phyloP scores from a whole-genome alignment of 2,797 vertebrate species.

The Gymnodraco acuticeps region DNA sequence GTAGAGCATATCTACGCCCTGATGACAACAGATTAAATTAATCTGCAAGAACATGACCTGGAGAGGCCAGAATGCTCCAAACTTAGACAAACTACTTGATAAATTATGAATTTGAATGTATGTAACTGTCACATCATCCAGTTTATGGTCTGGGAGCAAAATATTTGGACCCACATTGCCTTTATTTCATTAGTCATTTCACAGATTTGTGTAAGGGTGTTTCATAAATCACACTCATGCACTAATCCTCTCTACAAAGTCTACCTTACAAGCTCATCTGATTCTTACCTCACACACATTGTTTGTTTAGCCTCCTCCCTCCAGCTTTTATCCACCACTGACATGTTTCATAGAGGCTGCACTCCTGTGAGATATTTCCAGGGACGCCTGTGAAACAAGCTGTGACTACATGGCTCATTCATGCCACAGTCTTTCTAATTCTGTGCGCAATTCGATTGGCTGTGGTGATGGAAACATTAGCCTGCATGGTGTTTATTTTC shows the following conservation, averaged over 20 bases:
- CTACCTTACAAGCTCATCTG: not conserved
- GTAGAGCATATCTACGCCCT: no score
- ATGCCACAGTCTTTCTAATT: constrained; percentile 40
- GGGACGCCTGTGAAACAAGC: constrained; percentile 46
- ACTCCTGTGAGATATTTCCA: constrained; percentile 54
- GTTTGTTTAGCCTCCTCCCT: constrained; percentile 45
- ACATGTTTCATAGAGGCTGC: constrained; percentile 63
- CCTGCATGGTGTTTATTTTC: constrained; percentile 40
- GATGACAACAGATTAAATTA: no score
- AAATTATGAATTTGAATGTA: no score
- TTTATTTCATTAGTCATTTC: not conserved
- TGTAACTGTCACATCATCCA: not conserved
- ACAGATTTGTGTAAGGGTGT: not conserved
- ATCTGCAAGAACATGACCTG: no score
- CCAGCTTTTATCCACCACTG: constrained; percentile 45
- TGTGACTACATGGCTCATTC: constrained; percentile 67
- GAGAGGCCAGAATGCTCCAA: no score
- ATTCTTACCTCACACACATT: constrained; percentile 36
- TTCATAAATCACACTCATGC: constrained; percentile 1
- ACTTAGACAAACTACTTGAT: no score
- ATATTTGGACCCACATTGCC: not conserved
- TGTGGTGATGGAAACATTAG: constrained; percentile 60
- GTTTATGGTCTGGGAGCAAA: not conserved
- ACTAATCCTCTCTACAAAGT: not conserved
- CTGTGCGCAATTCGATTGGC: constrained; percentile 45